A percentile compares a stretch with the other conserved stretches of the same genome.
Evolutionary conservation across 2,797 vertebrate genomes (phyloP).

Genomic region (Danio aesculapii): DNA sequence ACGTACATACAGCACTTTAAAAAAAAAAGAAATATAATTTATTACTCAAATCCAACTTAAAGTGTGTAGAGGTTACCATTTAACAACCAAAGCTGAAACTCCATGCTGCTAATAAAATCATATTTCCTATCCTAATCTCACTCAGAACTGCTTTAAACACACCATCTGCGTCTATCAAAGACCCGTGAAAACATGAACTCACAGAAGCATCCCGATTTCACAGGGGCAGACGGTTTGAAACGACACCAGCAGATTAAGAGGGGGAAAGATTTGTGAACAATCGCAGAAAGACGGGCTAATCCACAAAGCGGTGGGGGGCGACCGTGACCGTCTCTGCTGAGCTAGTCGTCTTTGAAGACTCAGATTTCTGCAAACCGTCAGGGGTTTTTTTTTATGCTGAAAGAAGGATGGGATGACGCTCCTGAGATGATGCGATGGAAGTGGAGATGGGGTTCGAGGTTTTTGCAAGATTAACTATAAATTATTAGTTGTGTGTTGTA

Average conservation of each 20-base stretch:
- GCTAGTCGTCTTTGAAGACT: conserved; percentile 40
- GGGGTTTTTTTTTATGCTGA: not conserved
- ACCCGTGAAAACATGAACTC: conserved; percentile 37
- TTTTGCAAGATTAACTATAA: conserved; percentile 23
- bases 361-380: conserved; percentile 35
- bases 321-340: conserved; percentile 30
- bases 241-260: conserved; percentile 43
- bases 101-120: conserved; percentile 57
- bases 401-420: conserved; percentile 16
- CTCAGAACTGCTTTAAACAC: conserved; percentile 54
- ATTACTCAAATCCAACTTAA: conserved; percentile 36
- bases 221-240: conserved; percentile 31
- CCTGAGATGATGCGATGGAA: not conserved
- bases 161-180: conserved; percentile 21
- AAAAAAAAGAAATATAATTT: conserved; percentile 3
- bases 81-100: conserved; percentile 46
- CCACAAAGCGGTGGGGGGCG: conserved; percentile 18
- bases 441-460: not conserved
- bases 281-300: conserved; percentile 33
- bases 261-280: conserved; percentile 22
- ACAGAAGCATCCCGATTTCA: conserved; percentile 20
- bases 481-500: conserved; percentile 24
- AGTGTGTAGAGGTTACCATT: conserved; percentile 35
- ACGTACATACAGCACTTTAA: too few species aligned
- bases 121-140: conserved; percentile 62